phyloP scores from a whole-genome alignment of 1,140 invertebrate species.

The Drosophila bocqueti region DNA sequence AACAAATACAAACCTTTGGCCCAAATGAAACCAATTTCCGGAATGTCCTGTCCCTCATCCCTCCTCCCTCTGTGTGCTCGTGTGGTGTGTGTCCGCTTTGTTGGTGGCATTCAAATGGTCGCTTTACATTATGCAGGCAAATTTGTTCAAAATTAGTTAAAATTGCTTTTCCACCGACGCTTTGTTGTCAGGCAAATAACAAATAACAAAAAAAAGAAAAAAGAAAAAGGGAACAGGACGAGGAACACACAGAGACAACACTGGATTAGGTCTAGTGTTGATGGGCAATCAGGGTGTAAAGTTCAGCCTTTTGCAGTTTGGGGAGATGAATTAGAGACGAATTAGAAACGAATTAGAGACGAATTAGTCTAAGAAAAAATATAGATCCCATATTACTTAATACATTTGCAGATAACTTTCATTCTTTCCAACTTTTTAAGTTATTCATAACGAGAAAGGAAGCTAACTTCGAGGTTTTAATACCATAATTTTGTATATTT shows the following conservation, averaged over 20 bases:
- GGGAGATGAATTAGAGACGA: not conserved
- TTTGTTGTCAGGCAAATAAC: not conserved
- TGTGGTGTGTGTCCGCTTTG: slow-evolving; percentile 23
- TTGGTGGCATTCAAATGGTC: slow-evolving; percentile 47
- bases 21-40: slow-evolving; percentile 50
- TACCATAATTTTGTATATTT: too few species aligned
- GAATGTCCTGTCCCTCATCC: slow-evolving; percentile 14
- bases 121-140: slow-evolving; percentile 62
- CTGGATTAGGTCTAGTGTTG: slow-evolving; percentile 9
- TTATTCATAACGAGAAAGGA: too few species aligned
- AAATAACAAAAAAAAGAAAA: not conserved
- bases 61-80: not conserved
- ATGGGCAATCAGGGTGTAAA: not conserved
- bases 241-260: not conserved
- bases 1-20: slow-evolving; percentile 47
- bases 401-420: too few species aligned
- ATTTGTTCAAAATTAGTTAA: slow-evolving; percentile 72
- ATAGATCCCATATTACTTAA: not conserved
- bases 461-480: too few species aligned
- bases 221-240: not conserved
- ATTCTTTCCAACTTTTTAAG: too few species aligned
- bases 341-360: not conserved
- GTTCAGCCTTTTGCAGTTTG: not conserved
- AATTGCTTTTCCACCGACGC: slow-evolving; percentile 56
- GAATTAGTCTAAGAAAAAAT: not conserved